A percentile compares a stretch with the other conserved stretches of the same genome.
Evolutionary conservation across 1,140 invertebrate genomes (phyloP).

Genomic region (Protaetia brevitarsis): DNA sequence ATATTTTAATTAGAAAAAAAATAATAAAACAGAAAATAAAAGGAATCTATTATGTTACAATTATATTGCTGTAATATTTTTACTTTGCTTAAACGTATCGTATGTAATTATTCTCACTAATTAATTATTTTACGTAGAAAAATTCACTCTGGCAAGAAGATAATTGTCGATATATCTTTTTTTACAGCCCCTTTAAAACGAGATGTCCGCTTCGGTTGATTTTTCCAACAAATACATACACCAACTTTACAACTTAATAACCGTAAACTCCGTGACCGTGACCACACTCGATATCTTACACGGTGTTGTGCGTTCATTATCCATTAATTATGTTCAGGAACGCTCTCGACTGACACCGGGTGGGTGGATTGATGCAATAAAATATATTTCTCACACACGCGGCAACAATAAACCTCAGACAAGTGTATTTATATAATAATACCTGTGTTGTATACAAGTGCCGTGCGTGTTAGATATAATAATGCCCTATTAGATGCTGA

Average conservation of each 20-base stretch:
- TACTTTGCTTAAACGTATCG: no score
- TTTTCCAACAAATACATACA: not conserved
- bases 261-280: not conserved
- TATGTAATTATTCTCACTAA: no score
- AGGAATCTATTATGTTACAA: no score
- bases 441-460: no score
- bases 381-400: slow-evolving; percentile 14
- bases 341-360: not conserved
- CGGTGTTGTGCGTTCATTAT: not conserved
- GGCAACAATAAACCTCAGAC: slow-evolving; percentile 1
- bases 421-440: slow-evolving; percentile 4
- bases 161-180: no score
- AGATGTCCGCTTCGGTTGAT: no score
- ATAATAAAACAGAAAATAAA: no score
- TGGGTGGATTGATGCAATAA: slow-evolving; percentile 14
- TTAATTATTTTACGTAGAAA: no score
- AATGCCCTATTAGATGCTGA: not conserved
- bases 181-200: no score
- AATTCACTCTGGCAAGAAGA: no score
- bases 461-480: not conserved
- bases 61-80: no score
- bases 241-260: slow-evolving; percentile 1
- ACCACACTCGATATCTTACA: not conserved
- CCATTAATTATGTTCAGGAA: slow-evolving; percentile 7
- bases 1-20: no score